A percentile compares a stretch with the other conserved stretches of the same genome.
phyloP scores from a whole-genome alignment of 1,140 invertebrate genomes.

The Parapsyche elsis region DNA sequence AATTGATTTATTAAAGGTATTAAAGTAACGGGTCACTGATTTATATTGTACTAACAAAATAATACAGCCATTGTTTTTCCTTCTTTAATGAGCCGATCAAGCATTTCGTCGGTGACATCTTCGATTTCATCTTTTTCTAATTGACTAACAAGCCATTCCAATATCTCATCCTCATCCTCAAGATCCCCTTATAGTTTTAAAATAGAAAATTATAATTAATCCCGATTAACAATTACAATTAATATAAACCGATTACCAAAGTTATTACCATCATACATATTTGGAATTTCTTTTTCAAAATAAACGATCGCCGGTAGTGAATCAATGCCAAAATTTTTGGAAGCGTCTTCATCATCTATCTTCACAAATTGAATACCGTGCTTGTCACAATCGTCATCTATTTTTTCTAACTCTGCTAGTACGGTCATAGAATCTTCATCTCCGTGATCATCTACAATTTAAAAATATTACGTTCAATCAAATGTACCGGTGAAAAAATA shows the following conservation, averaged over 20 bases:
- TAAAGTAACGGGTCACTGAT: neutral
- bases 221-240: neutral
- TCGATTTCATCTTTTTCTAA: constrained; percentile 94
- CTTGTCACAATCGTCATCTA: constrained; percentile 92
- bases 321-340: constrained; percentile 88
- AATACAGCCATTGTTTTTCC: constrained; percentile 90
- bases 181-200: constrained; percentile 76
- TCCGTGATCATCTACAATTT: constrained; percentile 79
- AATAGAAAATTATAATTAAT: neutral
- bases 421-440: constrained; percentile 87
- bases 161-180: constrained; percentile 89
- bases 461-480: constrained; percentile 11
- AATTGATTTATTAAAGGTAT: constrained; percentile 23
- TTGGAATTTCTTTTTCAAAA: constrained; percentile 93
- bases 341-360: constrained; percentile 86
- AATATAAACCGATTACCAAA: neutral
- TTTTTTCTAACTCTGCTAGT: constrained; percentile 88
- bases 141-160: constrained; percentile 88
- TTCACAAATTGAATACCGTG: constrained; percentile 95
- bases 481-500: constrained; percentile 18
- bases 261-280: constrained; percentile 84
- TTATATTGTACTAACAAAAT: constrained; percentile 79
- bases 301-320: constrained; percentile 88
- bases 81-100: constrained; percentile 89
- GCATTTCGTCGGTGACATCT: constrained; percentile 94